These are phyloP conservation scores for Acomys russatus DNA, from an alignment of 2,797 vertebrate species.

Conservation along the genomic window DNA sequence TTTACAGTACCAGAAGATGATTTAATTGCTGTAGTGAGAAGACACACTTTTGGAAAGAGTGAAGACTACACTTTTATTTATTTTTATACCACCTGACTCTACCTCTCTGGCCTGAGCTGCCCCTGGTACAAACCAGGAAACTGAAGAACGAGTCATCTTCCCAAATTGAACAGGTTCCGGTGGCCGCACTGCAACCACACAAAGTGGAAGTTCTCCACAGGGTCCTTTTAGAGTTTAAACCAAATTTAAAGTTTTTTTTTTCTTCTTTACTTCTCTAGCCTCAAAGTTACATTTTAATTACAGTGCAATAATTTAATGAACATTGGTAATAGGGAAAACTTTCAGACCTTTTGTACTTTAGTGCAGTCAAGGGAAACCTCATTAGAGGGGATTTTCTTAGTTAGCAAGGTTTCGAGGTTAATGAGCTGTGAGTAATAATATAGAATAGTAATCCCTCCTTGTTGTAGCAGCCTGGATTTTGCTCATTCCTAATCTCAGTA, in stretches of 20 bases:
- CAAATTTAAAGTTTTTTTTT: conserved; percentile 65
- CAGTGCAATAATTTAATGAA: conserved; percentile 88
- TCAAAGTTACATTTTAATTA: conserved; percentile 90
- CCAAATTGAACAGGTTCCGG: background rate
- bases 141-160: background rate
- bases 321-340: conserved; percentile 89
- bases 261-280: conserved; percentile 62
- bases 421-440: conserved; percentile 91
- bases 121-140: background rate
- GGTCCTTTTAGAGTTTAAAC: conserved; percentile 71
- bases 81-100: background rate
- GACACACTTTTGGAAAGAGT: background rate
- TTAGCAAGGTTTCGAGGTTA: conserved; percentile 90
- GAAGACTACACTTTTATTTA: conserved; percentile 24
- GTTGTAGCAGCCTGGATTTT: conserved; percentile 90
- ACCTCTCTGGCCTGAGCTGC: background rate
- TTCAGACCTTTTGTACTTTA: conserved; percentile 91
- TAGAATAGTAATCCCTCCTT: conserved; percentile 90
- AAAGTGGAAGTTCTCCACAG: conserved; percentile 63
- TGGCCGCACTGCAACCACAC: conserved; percentile 7
- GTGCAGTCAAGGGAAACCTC: conserved; percentile 90
- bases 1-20: background rate
- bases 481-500: conserved; percentile 89
- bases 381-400: conserved; percentile 92
- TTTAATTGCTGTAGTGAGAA: background rate